Base-by-base conservation (phyloP, 2,888 invertebrate species). In the Lasioglossum leucozonium region DNA sequence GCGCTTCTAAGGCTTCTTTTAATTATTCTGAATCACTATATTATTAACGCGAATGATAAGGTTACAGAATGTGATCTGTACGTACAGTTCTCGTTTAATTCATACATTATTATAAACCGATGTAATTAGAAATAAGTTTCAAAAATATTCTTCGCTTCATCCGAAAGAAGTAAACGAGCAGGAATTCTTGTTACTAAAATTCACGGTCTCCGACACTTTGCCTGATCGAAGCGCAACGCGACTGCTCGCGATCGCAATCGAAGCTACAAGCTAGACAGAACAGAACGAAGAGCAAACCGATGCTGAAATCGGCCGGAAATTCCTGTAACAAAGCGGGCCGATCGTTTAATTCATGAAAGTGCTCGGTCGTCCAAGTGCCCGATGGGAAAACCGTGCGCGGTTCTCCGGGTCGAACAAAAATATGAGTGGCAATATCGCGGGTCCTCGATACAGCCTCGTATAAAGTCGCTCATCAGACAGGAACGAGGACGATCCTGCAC, bases 371-470 rank as follows among this genome's bases (percentile, higher is more conserved):
- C 10, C 67, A 34, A 37, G 67, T 37, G 37, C 22, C 67, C 67
- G 22, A 37, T 34, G 30, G 30, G 18, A 65, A 65, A 65, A 30
- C 67, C 67, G 37, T 5, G 18, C 34, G 26, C 34, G 34, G 67
- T 22, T 30, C 37, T n/a, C 22, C 67, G 8, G 37, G 10, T 37
- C 67, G 67, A 67, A 67, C 37, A 37, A 22, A 67, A 37, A 34
- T 67, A 67, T 34, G 67, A 67, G 67, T 67, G 67, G 51, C 67
- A 37, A 82, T 67, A 55, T 80, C 47, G 34, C 30, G 67, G 13
- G 8, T 10, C 34, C 67, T 67, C 47, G 65, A 76, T 67, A 47
- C 40, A 10, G 34, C 42, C 26, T 77, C 67, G 30, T 44, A 65
- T 18, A 69, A 77, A 77, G 47, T 37, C 65, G n/a, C 65, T 75